phyloP scores from a whole-genome alignment of 2,888 invertebrate genomes.

The Cheilosia soror region DNA sequence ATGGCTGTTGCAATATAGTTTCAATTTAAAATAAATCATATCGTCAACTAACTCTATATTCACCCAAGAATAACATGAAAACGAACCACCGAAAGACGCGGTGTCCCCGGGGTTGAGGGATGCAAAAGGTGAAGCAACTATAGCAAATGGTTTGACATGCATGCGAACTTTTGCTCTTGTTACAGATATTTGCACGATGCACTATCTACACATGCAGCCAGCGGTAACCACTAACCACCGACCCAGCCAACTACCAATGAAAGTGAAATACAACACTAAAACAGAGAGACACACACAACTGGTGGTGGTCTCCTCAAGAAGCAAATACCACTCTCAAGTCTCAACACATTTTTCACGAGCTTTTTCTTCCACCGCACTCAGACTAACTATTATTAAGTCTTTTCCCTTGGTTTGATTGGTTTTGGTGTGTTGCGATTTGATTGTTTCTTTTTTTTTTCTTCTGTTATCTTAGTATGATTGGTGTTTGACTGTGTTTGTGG shows the following conservation, averaged over 20 bases:
- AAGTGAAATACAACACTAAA: slow-evolving; percentile 73
- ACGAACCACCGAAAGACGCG: not conserved
- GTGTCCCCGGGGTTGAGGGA: not conserved
- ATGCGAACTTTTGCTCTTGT: slow-evolving; percentile 75
- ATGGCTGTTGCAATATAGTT: slow-evolving; percentile 58
- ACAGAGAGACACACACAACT: slow-evolving; percentile 30
- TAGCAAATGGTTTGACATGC: slow-evolving; percentile 64
- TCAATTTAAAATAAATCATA: slow-evolving; percentile 74
- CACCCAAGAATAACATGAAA: slow-evolving; percentile 49
- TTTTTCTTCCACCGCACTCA: slow-evolving; percentile 44
- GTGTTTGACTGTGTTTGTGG: slow-evolving; percentile 59
- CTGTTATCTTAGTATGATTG: slow-evolving; percentile 42
- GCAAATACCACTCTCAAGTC: slow-evolving; percentile 51
- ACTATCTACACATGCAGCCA: slow-evolving; percentile 44
- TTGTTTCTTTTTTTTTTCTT: slow-evolving; percentile 39
- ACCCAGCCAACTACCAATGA: slow-evolving; percentile 56
- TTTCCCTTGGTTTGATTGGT: slow-evolving; percentile 70
- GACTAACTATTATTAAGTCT: slow-evolving; percentile 69
- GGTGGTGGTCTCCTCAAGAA: slow-evolving; percentile 44
- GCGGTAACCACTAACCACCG: slow-evolving; percentile 14
- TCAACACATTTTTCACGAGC: slow-evolving; percentile 62
- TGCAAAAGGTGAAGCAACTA: slow-evolving; percentile 64
- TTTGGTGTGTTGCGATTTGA: slow-evolving; percentile 52
- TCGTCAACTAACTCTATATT: slow-evolving; percentile 57
- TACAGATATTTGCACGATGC: slow-evolving; percentile 64